These are phyloP conservation scores for Eolophus roseicapilla DNA, from an alignment of 2,113 vertebrate genomes.

Conservation along the genomic window DNA sequence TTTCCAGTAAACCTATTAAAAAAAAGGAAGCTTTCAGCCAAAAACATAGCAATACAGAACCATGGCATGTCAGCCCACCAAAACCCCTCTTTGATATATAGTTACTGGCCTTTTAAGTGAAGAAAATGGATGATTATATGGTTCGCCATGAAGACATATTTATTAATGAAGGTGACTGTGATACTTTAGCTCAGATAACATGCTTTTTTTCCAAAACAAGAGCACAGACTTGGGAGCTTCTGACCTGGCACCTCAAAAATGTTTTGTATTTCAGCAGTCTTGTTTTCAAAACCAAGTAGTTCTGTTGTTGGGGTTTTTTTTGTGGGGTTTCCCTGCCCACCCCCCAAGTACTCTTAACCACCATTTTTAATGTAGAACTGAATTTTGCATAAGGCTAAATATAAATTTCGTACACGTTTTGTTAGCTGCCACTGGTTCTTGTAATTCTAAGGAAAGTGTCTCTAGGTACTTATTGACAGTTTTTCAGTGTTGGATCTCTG, in stretches of 20 bases:
- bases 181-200: neutral
- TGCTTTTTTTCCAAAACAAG: neutral
- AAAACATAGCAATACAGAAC: neutral
- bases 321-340: neutral
- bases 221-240: neutral
- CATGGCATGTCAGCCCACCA: neutral
- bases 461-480: neutral
- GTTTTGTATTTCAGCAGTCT: neutral
- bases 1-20: neutral
- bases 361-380: neutral
- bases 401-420: accelerated
- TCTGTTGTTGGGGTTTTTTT: neutral
- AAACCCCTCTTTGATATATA: neutral
- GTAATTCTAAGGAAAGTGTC: neutral
- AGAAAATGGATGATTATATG: neutral
- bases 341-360: neutral
- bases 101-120: neutral
- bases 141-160: neutral
- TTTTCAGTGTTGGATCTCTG: neutral
- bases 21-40: neutral
- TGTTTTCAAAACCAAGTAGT: neutral
- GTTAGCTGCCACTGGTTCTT: neutral
- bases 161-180: neutral
- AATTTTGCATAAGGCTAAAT: neutral
- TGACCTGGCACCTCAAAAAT: neutral